Evolutionary conservation across 2,797 vertebrate genomes (phyloP), one percentile per base, ranked within the genome.

Genomic region (Fundulus diaphanus): DNA sequence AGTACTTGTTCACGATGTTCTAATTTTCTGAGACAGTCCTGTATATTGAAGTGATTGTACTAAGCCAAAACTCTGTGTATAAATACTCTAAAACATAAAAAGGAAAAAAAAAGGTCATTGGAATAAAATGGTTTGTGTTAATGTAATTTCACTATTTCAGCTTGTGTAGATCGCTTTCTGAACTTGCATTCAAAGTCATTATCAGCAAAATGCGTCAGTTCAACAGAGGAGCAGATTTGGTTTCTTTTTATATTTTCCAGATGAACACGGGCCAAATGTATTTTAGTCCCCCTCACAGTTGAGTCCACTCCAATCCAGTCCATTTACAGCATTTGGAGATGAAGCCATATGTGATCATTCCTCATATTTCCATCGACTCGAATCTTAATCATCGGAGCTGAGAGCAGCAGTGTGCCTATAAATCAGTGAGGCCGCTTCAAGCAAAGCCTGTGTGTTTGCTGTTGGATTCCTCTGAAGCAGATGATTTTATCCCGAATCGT

Each of bases 291-390:
- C 0, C 46, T 82, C 67, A 70, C 54, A 80, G 81, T 29, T 74
- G 66, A 77, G 79, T 59, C 72, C 70, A 79, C 65, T 70, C 48
- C 90, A 86, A 93, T 90, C 88, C 81, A 86, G 82, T 74, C 82
- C 85, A 81, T 84, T 91, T 91, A 86, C 82, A 81, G 59, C 46
- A 44, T 74, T 85, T 80, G 72, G 77, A 72, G 48, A 16, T 5
- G 20, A 74, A 42, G 83, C 84, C 84, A 81, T 74, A 76, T 3
- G 35, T 73, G 76, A 76, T 77, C 74, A 75, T 89, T 71, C 82
- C 83, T 88, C 82, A 84, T 84, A 87, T 89, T 87, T 89, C 81
- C 68, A 74, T 69, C 31, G 83, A 85, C 80, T 89, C 83, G 72
- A 85, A 83, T 91, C 85, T 85, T 82, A 77, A 88, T 88, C 81